phyloP scores from a whole-genome alignment of 2,888 invertebrate genomes.

The Callosobruchus maculatus region DNA sequence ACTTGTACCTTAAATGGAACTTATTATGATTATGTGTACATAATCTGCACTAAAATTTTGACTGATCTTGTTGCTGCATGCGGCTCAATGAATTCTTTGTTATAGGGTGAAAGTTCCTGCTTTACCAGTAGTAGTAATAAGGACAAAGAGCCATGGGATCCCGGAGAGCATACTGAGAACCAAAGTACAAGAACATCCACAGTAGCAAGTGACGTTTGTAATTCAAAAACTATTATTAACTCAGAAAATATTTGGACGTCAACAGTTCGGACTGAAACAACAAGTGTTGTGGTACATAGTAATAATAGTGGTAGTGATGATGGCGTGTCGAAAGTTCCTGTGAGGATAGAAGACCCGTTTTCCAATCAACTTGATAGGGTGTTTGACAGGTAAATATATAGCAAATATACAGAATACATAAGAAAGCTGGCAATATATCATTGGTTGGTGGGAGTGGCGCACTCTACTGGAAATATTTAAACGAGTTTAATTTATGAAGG shows the following conservation, averaged over 20 bases:
- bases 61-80: no score
- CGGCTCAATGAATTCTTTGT: conserved; percentile 13
- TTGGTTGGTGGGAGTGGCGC: no score
- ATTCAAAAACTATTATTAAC: conserved; percentile 15
- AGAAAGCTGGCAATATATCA: no score
- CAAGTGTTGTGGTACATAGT: conserved; percentile 31
- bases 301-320: conserved; percentile 12
- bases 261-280: conserved; percentile 41
- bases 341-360: conserved; percentile 57
- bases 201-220: conserved; percentile 24
- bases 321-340: conserved; percentile 40
- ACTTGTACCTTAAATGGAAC: no score
- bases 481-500: no score
- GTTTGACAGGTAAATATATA: conserved; percentile 54
- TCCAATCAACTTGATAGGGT: conserved; percentile 68
- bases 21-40: no score
- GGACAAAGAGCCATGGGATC: conserved; percentile 63
- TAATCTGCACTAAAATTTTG: no score
- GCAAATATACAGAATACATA: no score
- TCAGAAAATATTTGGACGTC: conserved; percentile 50
- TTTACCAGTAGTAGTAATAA: conserved; percentile 35
- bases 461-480: no score
- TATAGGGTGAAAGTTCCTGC: conserved; percentile 23
- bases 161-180: conserved; percentile 52
- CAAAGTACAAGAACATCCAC: conserved; percentile 29